Evolutionary conservation across 2,797 vertebrate species (phyloP).

Genomic region (Remorina albescens): DNA sequence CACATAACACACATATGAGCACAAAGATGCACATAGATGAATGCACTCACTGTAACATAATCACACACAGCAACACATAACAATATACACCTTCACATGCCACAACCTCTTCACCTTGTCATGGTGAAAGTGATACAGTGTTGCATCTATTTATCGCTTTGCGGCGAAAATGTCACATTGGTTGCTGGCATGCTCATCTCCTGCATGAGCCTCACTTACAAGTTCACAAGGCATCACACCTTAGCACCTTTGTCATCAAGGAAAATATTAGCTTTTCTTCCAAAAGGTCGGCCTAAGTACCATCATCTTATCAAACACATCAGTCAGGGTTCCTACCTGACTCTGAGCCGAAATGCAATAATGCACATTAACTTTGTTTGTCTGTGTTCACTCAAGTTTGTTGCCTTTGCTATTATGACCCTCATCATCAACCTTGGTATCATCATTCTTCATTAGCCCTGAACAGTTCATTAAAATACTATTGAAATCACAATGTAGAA

Average conservation of each 20-base stretch:
- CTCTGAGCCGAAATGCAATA: slow-evolving; percentile 18
- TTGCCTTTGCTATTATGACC: not conserved
- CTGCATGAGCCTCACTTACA: slow-evolving; percentile 11
- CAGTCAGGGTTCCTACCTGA: slow-evolving; percentile 32
- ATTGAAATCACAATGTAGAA: no score
- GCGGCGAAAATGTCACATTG: slow-evolving; percentile 37
- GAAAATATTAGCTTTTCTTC: slow-evolving; percentile 35
- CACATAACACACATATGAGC: not conserved
- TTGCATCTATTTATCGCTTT: slow-evolving; percentile 24
- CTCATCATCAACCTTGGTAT: not conserved
- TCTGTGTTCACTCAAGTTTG: not conserved
- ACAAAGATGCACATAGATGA: not conserved
- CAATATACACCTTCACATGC: not conserved
- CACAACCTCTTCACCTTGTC: not conserved
- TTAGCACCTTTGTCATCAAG: slow-evolving; percentile 23
- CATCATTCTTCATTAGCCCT: not conserved
- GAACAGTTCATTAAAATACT: no score
- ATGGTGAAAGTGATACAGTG: slow-evolving; percentile 23
- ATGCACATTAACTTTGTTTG: not conserved
- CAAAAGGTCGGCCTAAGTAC: slow-evolving; percentile 18
- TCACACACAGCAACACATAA: not conserved
- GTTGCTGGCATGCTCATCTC: slow-evolving; percentile 1
- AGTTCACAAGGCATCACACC: slow-evolving; percentile 27
- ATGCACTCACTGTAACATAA: not conserved
- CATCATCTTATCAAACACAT: slow-evolving; percentile 20